Evolutionary conservation across 1,140 invertebrate genomes (phyloP).

Genomic region (Acromyrmex echinatior): DNA sequence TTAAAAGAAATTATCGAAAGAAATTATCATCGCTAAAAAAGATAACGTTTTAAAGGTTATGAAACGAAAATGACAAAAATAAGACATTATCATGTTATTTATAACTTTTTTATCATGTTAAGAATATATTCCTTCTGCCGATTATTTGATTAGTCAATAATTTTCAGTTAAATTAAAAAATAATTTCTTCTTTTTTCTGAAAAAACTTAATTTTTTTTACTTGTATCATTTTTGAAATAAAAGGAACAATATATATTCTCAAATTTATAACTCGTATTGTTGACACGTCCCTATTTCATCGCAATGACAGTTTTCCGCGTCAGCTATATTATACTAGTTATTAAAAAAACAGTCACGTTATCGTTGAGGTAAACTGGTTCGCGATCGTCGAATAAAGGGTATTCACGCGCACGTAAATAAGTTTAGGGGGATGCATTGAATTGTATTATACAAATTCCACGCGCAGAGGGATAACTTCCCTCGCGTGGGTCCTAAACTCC

Average conservation of each 20-base stretch:
- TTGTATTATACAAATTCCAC: conserved; percentile 47
- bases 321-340: neutral
- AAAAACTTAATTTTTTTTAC: too few species aligned
- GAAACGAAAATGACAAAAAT: too few species aligned
- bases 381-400: neutral
- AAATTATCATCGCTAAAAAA: too few species aligned
- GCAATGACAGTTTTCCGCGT: neutral
- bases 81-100: too few species aligned
- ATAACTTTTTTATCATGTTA: too few species aligned
- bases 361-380: neutral
- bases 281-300: neutral
- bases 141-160: too few species aligned
- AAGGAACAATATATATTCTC: neutral
- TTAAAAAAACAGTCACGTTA: neutral
- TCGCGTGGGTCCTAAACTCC: conserved; percentile 73
- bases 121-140: too few species aligned
- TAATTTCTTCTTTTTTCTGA: too few species aligned
- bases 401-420: conserved; percentile 4
- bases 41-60: too few species aligned
- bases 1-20: too few species aligned
- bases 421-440: neutral
- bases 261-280: neutral
- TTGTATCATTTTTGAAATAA: too few species aligned
- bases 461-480: conserved; percentile 41
- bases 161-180: too few species aligned